Percentiles rank a stretch among this genome's conserved stretches.
Evolutionary conservation across 2,113 vertebrate genomes (phyloP).

Genomic region (Butorides virescens): DNA sequence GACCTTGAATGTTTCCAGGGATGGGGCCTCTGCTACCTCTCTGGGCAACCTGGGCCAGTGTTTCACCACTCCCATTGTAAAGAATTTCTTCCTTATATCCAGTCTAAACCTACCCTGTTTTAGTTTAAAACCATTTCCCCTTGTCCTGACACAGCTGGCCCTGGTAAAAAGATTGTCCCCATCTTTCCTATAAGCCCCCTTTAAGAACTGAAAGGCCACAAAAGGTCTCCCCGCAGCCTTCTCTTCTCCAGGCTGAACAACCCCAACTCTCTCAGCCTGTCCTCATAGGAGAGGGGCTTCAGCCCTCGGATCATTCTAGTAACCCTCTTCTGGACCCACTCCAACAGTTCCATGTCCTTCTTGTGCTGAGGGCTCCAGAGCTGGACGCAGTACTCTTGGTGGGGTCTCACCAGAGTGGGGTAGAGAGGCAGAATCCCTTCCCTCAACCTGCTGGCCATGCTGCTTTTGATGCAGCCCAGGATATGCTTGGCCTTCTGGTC

Average conservation of each 20-base stretch:
- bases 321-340: neutral
- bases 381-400: neutral
- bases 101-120: neutral
- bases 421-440: neutral
- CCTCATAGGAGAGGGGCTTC: neutral
- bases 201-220: too few species aligned
- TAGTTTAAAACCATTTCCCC: neutral
- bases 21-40: neutral
- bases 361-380: neutral
- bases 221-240: neutral
- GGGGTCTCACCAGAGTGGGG: neutral
- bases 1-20: neutral
- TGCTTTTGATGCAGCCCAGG: too few species aligned
- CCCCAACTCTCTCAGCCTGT: neutral
- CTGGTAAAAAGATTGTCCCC: neutral
- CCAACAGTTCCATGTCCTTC: neutral
- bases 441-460: neutral
- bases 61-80: neutral
- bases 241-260: neutral
- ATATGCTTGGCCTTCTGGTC: neutral
- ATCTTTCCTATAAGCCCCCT: neutral
- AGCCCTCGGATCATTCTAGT: neutral
- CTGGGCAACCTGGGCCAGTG: neutral
- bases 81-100: neutral
- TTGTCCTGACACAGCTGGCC: neutral